Evolutionary conservation across 2,797 vertebrate species (phyloP).

Genomic region (Sebastes aleutianus): DNA sequence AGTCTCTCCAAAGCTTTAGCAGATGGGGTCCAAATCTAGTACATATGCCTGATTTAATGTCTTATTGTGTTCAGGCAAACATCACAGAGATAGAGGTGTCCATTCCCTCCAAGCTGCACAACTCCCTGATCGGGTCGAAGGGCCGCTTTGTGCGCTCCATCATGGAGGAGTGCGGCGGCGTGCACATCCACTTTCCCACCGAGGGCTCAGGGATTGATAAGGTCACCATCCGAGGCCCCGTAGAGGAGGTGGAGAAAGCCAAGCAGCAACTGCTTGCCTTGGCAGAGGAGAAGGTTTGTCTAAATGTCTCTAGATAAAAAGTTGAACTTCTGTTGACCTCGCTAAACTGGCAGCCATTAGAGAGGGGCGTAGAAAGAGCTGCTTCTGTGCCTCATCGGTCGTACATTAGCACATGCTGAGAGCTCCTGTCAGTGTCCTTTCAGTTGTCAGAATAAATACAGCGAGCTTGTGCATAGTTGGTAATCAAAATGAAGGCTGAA

Average conservation of each 20-base stretch:
- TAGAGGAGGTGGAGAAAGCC: conserved; percentile 95
- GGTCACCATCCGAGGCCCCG: conserved; percentile 94
- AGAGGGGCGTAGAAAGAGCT: neutral
- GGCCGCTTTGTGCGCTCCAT: conserved; percentile 98
- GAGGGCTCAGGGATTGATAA: conserved; percentile 98
- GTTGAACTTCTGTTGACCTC: conserved; percentile 24
- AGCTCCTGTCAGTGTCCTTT: neutral
- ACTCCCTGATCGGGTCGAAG: conserved; percentile 97
- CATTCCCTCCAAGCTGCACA: conserved; percentile 97
- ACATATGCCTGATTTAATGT: neutral
- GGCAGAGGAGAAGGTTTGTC: conserved; percentile 96
- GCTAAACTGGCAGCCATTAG: conserved; percentile 11
- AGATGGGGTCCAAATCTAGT: neutral
- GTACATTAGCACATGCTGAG: conserved; percentile 3
- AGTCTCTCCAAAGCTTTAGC: neutral
- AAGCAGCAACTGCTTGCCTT: conserved; percentile 94
- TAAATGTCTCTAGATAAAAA: neutral
- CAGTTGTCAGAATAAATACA: neutral
- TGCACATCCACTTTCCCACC: conserved; percentile 98
- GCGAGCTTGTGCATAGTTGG: neutral
- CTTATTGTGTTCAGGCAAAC: conserved; percentile 86
- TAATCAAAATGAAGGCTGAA: neutral
- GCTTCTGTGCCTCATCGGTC: neutral
- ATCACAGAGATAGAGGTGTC: conserved; percentile 95
- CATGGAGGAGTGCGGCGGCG: conserved; percentile 98